These are phyloP conservation scores for Pionites leucogaster DNA, from an alignment of 2,113 vertebrate species.

Conservation along the genomic window DNA sequence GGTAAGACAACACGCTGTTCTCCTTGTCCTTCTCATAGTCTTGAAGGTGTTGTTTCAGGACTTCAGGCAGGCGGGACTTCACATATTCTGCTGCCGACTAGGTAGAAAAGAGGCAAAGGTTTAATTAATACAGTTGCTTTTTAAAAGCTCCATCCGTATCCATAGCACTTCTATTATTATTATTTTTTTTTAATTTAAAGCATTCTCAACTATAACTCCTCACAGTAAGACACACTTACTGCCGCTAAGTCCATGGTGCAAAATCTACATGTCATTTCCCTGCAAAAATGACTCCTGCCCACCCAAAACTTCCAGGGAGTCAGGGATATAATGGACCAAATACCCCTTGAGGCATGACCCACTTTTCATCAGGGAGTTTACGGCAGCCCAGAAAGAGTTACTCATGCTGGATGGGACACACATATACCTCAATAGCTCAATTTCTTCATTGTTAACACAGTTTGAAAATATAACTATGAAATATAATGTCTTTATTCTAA, in stretches of 20 bases:
- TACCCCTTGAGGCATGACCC: not conserved
- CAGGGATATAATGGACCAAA: rapidly evolving
- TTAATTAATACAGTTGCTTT: not conserved
- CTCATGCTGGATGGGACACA: not conserved
- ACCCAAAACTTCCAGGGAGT: not conserved
- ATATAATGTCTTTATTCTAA: too few relatives aligned
- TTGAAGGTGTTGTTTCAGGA: slow-evolving; percentile 91
- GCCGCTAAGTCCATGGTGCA: not conserved
- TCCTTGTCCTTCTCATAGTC: slow-evolving; percentile 93
- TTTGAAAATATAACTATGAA: not conserved
- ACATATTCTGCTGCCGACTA: slow-evolving; percentile 96
- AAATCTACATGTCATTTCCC: not conserved
- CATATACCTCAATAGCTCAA: not conserved
- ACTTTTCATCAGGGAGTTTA: not conserved
- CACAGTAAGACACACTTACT: not conserved
- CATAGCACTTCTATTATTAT: not conserved
- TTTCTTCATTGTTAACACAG: not conserved
- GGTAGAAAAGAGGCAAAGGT: not conserved
- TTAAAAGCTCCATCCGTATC: not conserved
- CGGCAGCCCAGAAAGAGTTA: not conserved
- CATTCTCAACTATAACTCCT: not conserved
- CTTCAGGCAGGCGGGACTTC: slow-evolving; percentile 89
- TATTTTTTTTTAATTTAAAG: not conserved
- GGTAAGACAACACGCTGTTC: slow-evolving; percentile 86
- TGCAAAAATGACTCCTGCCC: not conserved